Evolutionary conservation across 35 echinoderm and acorn worm genomes (phyloP).

Genomic region (Lytechinus pictus): DNA sequence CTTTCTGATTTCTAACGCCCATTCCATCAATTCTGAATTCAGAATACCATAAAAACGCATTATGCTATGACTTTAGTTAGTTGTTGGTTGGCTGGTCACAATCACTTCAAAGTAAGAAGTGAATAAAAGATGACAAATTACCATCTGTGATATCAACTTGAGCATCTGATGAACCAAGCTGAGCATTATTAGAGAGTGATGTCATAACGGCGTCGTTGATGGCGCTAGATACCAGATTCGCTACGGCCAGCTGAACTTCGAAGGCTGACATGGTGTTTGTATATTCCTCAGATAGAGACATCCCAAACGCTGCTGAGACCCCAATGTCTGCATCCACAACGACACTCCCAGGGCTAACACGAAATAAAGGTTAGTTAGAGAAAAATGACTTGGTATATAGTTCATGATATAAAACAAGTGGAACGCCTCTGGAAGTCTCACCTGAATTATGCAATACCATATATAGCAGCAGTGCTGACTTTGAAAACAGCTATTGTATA

Average conservation of each 20-base stretch:
- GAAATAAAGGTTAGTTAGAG: too few relatives aligned
- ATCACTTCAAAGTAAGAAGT: too few relatives aligned
- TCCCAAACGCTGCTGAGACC: neutral
- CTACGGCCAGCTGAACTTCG: neutral
- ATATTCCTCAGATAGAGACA: neutral
- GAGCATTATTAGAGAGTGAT: neutral
- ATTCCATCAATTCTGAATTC: too few relatives aligned
- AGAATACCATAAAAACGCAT: too few relatives aligned
- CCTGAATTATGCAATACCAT: too few relatives aligned
- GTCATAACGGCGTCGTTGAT: neutral
- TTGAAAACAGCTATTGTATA: too few relatives aligned
- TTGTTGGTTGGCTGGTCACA: too few relatives aligned
- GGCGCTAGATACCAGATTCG: neutral
- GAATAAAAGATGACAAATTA: neutral
- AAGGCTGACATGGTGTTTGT: neutral
- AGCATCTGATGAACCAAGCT: neutral
- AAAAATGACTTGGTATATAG: neutral
- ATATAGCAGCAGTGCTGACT: too few relatives aligned
- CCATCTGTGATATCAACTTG: neutral
- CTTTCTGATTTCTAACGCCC: too few relatives aligned
- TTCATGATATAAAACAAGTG: neutral
- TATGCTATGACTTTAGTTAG: too few relatives aligned
- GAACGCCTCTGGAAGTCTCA: too few relatives aligned
- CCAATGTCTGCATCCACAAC: neutral
- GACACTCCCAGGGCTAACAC: neutral